These are phyloP conservation scores for Cyclophora albipunctata DNA, from an alignment of 2,888 invertebrate species.

Conservation along the genomic window DNA sequence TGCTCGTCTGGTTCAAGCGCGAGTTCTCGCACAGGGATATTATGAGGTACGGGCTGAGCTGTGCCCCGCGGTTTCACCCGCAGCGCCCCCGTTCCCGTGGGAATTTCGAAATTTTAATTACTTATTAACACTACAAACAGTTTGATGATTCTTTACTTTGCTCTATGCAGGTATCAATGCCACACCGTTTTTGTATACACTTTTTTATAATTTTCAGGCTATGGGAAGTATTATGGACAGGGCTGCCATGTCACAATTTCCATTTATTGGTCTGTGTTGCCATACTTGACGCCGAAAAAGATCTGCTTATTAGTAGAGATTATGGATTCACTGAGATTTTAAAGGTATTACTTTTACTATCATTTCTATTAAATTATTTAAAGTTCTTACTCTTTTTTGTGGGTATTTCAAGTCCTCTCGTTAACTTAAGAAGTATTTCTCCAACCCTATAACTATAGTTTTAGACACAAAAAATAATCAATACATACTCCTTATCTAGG, in stretches of 20 bases:
- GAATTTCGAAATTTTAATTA: background rate
- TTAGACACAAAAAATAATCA: too few species aligned
- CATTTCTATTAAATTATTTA: background rate
- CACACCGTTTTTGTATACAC: background rate
- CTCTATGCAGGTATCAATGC: background rate
- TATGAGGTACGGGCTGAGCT: conserved; percentile 71
- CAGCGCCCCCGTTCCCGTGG: too few species aligned
- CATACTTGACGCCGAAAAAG: conserved; percentile 92
- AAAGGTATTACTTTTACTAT: conserved; percentile 76
- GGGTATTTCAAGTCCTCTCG: too few species aligned
- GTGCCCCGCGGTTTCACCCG: too few species aligned
- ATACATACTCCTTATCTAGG: too few species aligned
- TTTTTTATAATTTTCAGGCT: conserved; percentile 56
- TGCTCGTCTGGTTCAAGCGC: conserved; percentile 95
- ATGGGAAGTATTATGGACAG: conserved; percentile 98
- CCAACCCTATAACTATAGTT: too few species aligned
- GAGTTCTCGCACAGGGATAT: conserved; percentile 92
- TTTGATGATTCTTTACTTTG: too few species aligned
- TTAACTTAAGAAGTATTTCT: too few species aligned
- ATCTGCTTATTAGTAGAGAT: conserved; percentile 89
- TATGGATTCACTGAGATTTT: conserved; percentile 97
- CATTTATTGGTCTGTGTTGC: conserved; percentile 95
- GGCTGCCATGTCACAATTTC: conserved; percentile 94
- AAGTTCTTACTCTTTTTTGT: background rate
- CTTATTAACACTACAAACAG: background rate